A percentile compares a stretch with the other conserved stretches of the same genome.
These are phyloP conservation scores for Fulica atra DNA, from an alignment of 2,113 vertebrate species.

Conservation along the genomic window DNA sequence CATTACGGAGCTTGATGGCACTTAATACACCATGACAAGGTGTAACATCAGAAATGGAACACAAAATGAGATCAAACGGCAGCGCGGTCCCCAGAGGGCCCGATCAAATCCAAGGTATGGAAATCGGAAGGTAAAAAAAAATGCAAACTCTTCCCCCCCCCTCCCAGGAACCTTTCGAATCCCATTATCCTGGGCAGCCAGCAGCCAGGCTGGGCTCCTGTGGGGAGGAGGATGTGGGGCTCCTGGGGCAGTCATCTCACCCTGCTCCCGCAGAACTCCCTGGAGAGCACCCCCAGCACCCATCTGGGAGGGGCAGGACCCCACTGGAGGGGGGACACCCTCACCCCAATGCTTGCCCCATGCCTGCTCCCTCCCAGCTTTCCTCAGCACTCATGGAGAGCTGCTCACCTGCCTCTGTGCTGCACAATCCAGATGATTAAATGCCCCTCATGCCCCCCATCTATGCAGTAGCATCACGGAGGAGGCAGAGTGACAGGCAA, in stretches of 20 bases:
- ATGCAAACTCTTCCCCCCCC: background rate
- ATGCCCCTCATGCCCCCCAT: too few species aligned
- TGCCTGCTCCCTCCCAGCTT: fast-evolving
- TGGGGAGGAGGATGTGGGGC: background rate
- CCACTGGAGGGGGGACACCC: fast-evolving
- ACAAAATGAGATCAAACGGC: slow-evolving; percentile 66
- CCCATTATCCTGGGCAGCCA: background rate
- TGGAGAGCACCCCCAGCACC: background rate
- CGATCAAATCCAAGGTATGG: slow-evolving; percentile 44
- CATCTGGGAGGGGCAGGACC: background rate
- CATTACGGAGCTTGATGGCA: slow-evolving; percentile 48
- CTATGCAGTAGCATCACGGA: background rate
- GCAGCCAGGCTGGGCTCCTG: fast-evolving
- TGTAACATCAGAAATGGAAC: slow-evolving; percentile 67
- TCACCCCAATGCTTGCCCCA: fast-evolving
- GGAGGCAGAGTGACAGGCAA: background rate
- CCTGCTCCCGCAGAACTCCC: fast-evolving
- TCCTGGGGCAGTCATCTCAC: background rate
- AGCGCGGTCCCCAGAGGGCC: slow-evolving; percentile 22
- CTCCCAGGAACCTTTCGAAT: background rate
- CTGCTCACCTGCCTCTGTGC: background rate
- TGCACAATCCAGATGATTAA: too few species aligned
- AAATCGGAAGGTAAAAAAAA: background rate
- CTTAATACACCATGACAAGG: slow-evolving; percentile 58
- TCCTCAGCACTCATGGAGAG: background rate